These are phyloP conservation scores for Panagrolaimus sp. DNA, from an alignment of 1,140 invertebrate species.

Conservation along the genomic window DNA sequence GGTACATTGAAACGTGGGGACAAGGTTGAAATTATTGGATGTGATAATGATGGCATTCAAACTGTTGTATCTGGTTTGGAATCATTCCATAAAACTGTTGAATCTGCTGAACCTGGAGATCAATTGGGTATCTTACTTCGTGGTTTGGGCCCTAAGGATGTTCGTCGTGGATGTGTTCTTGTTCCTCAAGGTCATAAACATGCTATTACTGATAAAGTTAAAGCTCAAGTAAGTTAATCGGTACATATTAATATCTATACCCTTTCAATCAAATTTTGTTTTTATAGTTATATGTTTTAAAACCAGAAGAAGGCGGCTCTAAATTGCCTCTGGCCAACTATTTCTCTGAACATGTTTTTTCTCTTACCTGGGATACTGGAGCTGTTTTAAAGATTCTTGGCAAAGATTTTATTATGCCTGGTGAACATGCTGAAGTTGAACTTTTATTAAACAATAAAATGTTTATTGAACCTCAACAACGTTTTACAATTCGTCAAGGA, in stretches of 20 bases:
- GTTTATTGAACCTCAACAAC: constrained; percentile 58
- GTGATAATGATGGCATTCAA: constrained; percentile 73
- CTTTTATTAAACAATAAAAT: constrained; percentile 38
- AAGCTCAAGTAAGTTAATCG: constrained; percentile 41
- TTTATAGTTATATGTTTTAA: constrained; percentile 48
- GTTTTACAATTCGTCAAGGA: constrained; percentile 57
- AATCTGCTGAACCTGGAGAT: constrained; percentile 89
- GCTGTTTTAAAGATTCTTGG: constrained; percentile 46
- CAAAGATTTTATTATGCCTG: constrained; percentile 59
- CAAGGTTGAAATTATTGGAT: constrained; percentile 88
- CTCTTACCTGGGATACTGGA: constrained; percentile 55
- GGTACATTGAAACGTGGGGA: constrained; percentile 86
- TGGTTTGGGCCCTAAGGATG: constrained; percentile 82
- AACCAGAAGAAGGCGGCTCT: constrained; percentile 53
- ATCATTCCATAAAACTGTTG: constrained; percentile 94
- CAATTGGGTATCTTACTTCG: constrained; percentile 85
- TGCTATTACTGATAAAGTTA: constrained; percentile 52
- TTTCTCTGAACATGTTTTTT: constrained; percentile 57
- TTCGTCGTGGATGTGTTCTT: constrained; percentile 80
- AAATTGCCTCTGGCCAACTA: constrained; percentile 57
- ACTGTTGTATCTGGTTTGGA: constrained; percentile 77
- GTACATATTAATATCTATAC: too few relatives aligned
- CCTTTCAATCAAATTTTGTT: too few relatives aligned
- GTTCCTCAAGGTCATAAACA: constrained; percentile 51
- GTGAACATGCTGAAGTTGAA: constrained; percentile 55